These are phyloP conservation scores for Neodontobutis hainanensis DNA, from an alignment of 2,113 vertebrate species.

Conservation along the genomic window DNA sequence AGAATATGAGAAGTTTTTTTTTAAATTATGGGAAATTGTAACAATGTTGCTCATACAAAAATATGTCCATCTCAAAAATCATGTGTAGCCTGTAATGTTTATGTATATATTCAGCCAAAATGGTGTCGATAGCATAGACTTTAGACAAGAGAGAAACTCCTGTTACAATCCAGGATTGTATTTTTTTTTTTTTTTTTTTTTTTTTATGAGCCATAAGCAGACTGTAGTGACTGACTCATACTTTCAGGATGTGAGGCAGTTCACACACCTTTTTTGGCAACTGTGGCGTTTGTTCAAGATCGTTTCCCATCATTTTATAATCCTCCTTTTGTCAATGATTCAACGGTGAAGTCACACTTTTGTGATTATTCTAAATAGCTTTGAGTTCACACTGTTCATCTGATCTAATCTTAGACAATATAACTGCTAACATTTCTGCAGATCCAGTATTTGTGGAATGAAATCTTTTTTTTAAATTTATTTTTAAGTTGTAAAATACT, in stretches of 20 bases:
- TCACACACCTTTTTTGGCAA: not conserved
- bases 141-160: not conserved
- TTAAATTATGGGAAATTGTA: not conserved
- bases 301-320: not conserved
- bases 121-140: not conserved
- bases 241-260: not conserved
- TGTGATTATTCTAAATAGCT: not conserved
- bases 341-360: not conserved
- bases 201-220: not conserved
- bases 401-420: too few relatives aligned
- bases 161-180: not conserved
- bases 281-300: conserved; percentile 50
- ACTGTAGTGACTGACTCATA: conserved; percentile 2
- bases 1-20: not conserved
- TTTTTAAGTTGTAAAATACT: too few relatives aligned
- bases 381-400: not conserved
- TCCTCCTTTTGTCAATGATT: conserved; percentile 7
- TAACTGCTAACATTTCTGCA: too few relatives aligned
- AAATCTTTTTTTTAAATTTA: not conserved
- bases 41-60: too few relatives aligned
- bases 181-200: not conserved
- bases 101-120: too few relatives aligned
- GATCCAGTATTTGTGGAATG: too few relatives aligned
- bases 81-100: too few relatives aligned
- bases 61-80: too few relatives aligned